These are phyloP conservation scores for Polypedilum vanderplanki DNA, from an alignment of 1,140 invertebrate species.

Conservation along the genomic window DNA sequence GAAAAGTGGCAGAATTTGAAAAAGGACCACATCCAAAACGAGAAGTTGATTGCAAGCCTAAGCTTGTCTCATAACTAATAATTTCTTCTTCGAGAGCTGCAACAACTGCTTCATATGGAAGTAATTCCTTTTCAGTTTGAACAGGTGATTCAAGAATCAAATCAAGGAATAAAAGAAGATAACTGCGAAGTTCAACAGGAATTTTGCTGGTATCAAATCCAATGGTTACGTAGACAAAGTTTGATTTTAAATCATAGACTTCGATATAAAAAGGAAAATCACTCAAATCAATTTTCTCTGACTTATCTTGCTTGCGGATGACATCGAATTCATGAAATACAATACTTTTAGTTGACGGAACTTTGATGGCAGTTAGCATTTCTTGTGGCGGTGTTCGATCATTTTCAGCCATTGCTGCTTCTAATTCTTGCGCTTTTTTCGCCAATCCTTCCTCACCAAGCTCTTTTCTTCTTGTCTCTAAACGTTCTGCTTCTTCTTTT, in stretches of 20 bases:
- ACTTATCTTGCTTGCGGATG: slow-evolving; percentile 49
- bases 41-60: slow-evolving; percentile 51
- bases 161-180: slow-evolving; percentile 65
- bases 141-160: slow-evolving; percentile 61
- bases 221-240: slow-evolving; percentile 74
- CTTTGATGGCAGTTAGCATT: slow-evolving; percentile 59
- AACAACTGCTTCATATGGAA: slow-evolving; percentile 68
- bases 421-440: slow-evolving; percentile 53
- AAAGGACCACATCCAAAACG: slow-evolving; percentile 57
- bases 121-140: slow-evolving; percentile 48
- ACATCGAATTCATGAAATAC: slow-evolving; percentile 58
- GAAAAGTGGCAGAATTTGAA: slow-evolving; percentile 51
- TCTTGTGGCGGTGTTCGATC: slow-evolving; percentile 62
- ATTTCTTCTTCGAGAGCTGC: slow-evolving; percentile 67
- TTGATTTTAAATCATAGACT: slow-evolving; percentile 71
- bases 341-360: slow-evolving; percentile 61
- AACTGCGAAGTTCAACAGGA: slow-evolving; percentile 53
- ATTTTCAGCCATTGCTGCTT: slow-evolving; percentile 66
- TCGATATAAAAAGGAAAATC: slow-evolving; percentile 67
- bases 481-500: slow-evolving; percentile 57
- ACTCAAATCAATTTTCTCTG: slow-evolving; percentile 52
- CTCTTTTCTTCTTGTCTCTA: slow-evolving; percentile 54
- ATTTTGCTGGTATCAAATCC: slow-evolving; percentile 67
- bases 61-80: slow-evolving; percentile 48
- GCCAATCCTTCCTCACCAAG: slow-evolving; percentile 64